Percentiles rank a stretch among this genome's conserved stretches.
Evolutionary conservation across 2,113 vertebrate genomes (phyloP).

Genomic region (Isichthys henryi): DNA sequence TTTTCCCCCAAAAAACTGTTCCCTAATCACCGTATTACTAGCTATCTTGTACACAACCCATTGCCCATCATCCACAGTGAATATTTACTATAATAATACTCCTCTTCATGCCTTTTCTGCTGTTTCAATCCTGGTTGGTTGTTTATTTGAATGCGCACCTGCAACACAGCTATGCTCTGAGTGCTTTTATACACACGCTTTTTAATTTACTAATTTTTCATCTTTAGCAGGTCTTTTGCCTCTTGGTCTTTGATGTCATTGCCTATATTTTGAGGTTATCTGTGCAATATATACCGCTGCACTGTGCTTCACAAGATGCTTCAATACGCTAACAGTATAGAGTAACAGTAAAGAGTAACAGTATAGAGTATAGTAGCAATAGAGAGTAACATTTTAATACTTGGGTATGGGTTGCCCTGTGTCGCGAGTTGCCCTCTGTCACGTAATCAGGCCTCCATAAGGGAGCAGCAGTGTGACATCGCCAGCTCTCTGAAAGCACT

Average conservation of each 20-base stretch:
- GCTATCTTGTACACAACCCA: not conserved
- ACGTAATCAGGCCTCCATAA: not conserved
- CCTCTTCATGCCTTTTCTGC: not conserved
- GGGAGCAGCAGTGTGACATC: not conserved
- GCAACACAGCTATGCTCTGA: not conserved
- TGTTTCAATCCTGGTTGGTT: not conserved
- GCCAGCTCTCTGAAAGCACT: not conserved
- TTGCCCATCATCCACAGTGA: not conserved
- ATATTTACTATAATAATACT: not conserved
- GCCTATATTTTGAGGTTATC: not conserved
- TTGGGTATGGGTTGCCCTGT: not conserved
- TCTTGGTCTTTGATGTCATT: not conserved
- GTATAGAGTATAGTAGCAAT: not conserved
- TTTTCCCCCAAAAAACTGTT: not conserved
- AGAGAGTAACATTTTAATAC: not conserved
- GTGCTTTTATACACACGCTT: not conserved
- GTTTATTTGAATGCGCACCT: not conserved
- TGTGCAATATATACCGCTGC: not conserved
- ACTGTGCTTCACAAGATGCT: not conserved
- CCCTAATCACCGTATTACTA: not conserved
- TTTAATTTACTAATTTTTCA: not conserved
- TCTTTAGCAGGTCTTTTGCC: not conserved
- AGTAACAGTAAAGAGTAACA: not conserved
- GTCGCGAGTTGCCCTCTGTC: not conserved
- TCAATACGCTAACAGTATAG: not conserved